Base-by-base conservation (phyloP, 2,113 vertebrate genomes). In the Prunella himalayana region DNA sequence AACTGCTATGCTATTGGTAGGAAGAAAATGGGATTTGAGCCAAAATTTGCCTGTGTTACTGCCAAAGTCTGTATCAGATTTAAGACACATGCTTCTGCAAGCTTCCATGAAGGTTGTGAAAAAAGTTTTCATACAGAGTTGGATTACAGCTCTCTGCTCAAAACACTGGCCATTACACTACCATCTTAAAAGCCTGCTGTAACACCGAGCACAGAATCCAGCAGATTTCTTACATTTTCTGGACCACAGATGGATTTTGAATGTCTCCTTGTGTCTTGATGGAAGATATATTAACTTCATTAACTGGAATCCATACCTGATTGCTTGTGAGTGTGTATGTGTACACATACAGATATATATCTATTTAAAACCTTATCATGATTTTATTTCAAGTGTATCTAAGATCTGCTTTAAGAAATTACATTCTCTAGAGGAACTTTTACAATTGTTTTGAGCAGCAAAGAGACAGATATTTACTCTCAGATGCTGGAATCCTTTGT, bases 11-110 rank as follows among this genome's bases (percentile, higher is more conserved):
- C 98, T 96, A 97, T 98, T 98, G 98, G 98, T 95, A 97, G 98
- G 94, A 95, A 96, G 84, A 78, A 95, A 89, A 95, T 95, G 97
- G 98, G 97, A 97, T 97, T 89, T 88, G 90, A 95, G 98, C 98
- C 98, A 98, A 96, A 95, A 95, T 92, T 97, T 98, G 97, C 76
- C 97, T 97, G 96, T 91, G 91, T 98, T 97, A 93, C 98, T 98
- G 97, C 97, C 93, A 98, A 98, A 97, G 98, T 98, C 99, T 99
- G 99, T 98, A 99, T 99, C 98, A 98, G 98, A 99, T 99, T 99
- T 98, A 98, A 99, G 98, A 98, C 98, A 98, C 98, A 98, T 99
- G 99, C 98, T 98, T 92, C 96, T 97, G 94, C 97, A 97, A 96
- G 96, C 96, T 97, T 98, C 96, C 96, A 97, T 96, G 97, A 97